Evolutionary conservation across 1,140 invertebrate genomes (phyloP).

Genomic region (Coptotermes formosanus): DNA sequence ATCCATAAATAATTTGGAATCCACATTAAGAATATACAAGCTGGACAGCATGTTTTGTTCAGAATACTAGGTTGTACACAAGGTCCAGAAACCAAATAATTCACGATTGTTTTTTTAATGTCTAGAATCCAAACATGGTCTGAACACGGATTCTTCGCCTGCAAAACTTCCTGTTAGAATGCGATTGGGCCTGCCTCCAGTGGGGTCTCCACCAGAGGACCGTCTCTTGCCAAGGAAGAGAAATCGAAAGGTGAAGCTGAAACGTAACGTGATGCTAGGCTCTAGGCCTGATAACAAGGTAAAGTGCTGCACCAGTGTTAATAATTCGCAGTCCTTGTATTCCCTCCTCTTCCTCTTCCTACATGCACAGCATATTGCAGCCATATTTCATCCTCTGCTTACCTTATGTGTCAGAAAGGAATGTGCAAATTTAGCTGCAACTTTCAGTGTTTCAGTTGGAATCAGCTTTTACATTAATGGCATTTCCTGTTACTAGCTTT

Average conservation of each 20-base stretch:
- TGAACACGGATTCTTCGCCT: not conserved
- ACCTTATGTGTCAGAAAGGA: conserved; percentile 5
- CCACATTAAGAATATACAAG: too few species aligned
- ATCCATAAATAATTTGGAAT: too few species aligned
- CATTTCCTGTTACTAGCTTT: too few species aligned
- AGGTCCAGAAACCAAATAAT: too few species aligned
- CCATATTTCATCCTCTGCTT: not conserved
- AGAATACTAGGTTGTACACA: too few species aligned
- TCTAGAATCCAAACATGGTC: not conserved
- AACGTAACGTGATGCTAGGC: conserved; percentile 25
- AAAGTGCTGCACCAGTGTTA: conserved; percentile 24
- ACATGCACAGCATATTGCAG: not conserved
- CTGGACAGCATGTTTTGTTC: too few species aligned
- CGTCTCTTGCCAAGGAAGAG: not conserved
- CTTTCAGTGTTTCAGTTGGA: too few species aligned
- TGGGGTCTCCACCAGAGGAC: not conserved
- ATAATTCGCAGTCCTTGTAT: not conserved
- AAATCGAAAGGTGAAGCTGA: conserved; percentile 26
- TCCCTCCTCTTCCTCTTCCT: not conserved
- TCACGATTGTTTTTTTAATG: too few species aligned
- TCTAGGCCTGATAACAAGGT: conserved; percentile 19
- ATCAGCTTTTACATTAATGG: too few species aligned
- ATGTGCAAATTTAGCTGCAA: not conserved
- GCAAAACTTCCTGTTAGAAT: conserved; percentile 9
- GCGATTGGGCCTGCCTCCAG: conserved; percentile 4